Base-by-base conservation (phyloP, 2,888 invertebrate genomes). In the Netelia fuscicornis region DNA sequence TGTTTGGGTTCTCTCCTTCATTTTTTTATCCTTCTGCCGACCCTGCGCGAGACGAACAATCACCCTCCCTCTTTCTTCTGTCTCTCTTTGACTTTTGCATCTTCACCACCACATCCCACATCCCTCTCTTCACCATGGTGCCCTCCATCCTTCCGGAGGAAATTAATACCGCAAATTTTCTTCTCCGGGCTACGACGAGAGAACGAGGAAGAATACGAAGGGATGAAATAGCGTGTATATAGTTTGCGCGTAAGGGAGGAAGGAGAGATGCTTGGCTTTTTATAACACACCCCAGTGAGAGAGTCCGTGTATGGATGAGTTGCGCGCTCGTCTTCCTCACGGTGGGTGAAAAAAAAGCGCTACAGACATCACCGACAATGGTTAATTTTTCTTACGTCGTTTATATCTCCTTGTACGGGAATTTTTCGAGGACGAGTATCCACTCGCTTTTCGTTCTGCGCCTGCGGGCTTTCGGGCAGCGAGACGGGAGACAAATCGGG, bases 101-200 rank as follows among this genome's bases (percentile, higher is more conserved):
- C 67, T 65, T 56, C 23, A 9, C 20, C 52, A 11, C n/a, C 20
- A 20, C 52, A 20, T 25, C 2, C 76, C 67, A 20, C 52, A 20
- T 25, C 2, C 76, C 67, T 23, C 74, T 20, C 25, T 30, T 42
- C 25, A 2, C 9, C 17, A 20, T 52, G 23, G 30, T 6, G 42
- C 30, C 52, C 65, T n/a, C 8, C 58, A 13, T 71, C 52, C 78
- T 75, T 71, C 79, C 71, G 78, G 77, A 81, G 76, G 82, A 85
- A 82, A 85, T 85, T 80, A 82, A 85, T 80, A 85, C 85, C 79
- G 82, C 75, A 67, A 82, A 82, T 82, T 82, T 82, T 79, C 75
- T 65, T 78, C 70, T 58, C 65, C 74, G 62, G 68, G 70, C 17
- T 42, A 30, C 23, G 13, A 56, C 37, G 13, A 20, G 77, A 48